These are phyloP conservation scores for Stramonita haemastoma DNA, from an alignment of 2,888 invertebrate genomes.

Conservation along the genomic window DNA sequence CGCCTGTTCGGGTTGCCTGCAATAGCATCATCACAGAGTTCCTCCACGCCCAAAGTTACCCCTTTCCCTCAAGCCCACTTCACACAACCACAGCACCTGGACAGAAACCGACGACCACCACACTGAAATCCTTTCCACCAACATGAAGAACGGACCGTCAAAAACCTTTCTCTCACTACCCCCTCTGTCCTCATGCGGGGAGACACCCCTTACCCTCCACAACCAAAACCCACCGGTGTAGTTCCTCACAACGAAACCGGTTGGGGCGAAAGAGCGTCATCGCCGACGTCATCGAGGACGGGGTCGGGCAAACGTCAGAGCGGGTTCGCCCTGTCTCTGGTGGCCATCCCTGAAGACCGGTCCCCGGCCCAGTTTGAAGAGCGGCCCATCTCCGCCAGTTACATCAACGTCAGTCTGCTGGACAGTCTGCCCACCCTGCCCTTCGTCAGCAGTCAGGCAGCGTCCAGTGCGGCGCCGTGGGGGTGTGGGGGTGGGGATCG, in stretches of 20 bases:
- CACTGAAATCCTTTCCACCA: not conserved
- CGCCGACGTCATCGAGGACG: not conserved
- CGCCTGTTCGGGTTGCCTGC: not conserved
- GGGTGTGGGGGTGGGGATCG: too few species aligned
- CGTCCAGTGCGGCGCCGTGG: not conserved
- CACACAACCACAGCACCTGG: not conserved
- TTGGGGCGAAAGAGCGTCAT: not conserved
- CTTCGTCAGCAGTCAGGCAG: not conserved
- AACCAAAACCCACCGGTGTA: too few species aligned
- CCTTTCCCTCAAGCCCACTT: too few species aligned
- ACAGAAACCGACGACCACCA: not conserved
- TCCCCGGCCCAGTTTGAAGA: not conserved
- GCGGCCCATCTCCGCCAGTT: not conserved
- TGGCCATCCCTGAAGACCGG: slow-evolving; percentile 21
- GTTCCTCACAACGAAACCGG: not conserved
- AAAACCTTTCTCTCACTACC: not conserved
- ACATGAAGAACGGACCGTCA: not conserved
- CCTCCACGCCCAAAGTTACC: not conserved
- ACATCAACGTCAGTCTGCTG: slow-evolving; percentile 23
- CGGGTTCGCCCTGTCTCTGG: slow-evolving; percentile 14
- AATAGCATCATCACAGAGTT: not conserved
- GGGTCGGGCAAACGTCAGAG: not conserved
- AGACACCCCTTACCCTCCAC: not conserved
- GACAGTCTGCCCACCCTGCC: not conserved
- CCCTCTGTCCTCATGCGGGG: not conserved